These are phyloP conservation scores for Erebia aethiops DNA, from an alignment of 2,888 invertebrate species.

Conservation along the genomic window DNA sequence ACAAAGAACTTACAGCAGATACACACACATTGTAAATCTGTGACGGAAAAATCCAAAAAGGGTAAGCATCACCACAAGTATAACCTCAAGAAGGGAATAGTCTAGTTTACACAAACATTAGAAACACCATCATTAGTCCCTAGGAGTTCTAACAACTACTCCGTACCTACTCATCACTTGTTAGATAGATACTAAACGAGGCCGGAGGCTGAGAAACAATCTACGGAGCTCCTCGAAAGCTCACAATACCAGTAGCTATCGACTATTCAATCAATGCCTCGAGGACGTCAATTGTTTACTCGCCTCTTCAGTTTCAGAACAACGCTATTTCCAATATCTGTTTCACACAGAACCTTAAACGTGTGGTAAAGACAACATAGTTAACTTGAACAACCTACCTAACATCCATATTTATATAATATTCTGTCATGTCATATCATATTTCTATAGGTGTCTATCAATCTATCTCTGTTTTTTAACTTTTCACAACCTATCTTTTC, in stretches of 20 bases:
- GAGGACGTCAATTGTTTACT: conserved; percentile 24
- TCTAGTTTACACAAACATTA: background rate
- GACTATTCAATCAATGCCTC: conserved; percentile 40
- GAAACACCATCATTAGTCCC: background rate
- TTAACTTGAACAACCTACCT: background rate
- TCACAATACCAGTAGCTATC: conserved; percentile 38
- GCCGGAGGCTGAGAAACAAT: conserved; percentile 54
- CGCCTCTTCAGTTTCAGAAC: conserved; percentile 1
- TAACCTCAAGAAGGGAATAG: too few relatives aligned
- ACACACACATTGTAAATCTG: too few relatives aligned
- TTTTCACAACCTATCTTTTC: too few relatives aligned
- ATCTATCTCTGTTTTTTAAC: too few relatives aligned
- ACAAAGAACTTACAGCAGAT: too few relatives aligned
- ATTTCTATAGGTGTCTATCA: too few relatives aligned
- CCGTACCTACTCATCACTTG: conserved; percentile 17
- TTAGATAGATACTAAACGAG: conserved; percentile 15
- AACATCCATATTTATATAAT: too few relatives aligned
- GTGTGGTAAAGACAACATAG: conserved; percentile 6
- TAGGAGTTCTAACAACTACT: conserved; percentile 3
- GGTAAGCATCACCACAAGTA: too few relatives aligned
- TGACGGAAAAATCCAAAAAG: too few relatives aligned
- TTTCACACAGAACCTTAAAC: conserved; percentile 14
- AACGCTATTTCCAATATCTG: conserved; percentile 18
- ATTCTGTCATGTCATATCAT: too few relatives aligned
- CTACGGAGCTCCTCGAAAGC: conserved; percentile 44